Conservation (phyloP, 92 coral and sea anemone species). For the Parazoanthus atlanticus region DNA sequence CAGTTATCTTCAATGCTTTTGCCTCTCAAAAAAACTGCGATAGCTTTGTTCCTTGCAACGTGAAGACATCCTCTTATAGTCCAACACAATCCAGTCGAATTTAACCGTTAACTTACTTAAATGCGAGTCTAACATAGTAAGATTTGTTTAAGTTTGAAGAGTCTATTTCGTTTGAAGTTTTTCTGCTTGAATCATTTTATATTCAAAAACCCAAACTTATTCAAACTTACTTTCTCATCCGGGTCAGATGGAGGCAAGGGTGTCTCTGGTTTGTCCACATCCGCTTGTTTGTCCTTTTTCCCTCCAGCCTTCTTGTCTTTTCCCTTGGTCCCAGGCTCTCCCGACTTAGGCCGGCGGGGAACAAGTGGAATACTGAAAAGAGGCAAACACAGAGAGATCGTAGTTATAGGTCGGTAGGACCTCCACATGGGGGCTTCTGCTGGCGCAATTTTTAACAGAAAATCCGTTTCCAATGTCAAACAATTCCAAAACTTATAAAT, state of each 20-base stretch:
- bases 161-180: background rate
- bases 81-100: too few species aligned
- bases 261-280: constrained; percentile 92
- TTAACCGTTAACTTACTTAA: too few species aligned
- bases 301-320: constrained; percentile 89
- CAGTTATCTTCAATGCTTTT: too few species aligned
- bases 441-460: background rate
- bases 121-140: too few species aligned
- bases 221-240: constrained; percentile 80
- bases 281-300: constrained; percentile 86
- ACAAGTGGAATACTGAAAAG: constrained; percentile 88
- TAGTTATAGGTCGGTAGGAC: background rate
- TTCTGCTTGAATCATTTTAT: background rate
- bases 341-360: constrained; percentile 98
- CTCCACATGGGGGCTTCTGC: too few species aligned
- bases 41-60: too few species aligned
- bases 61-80: too few species aligned
- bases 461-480: background rate
- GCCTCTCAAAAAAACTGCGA: too few species aligned
- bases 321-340: constrained; percentile 86
- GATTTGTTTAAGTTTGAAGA: background rate
- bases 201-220: too few species aligned
- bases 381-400: background rate
- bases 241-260: constrained; percentile 96
- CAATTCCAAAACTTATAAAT: too few species aligned